These are phyloP conservation scores for Silurus meridionalis DNA, from an alignment of 2,113 vertebrate species.

Conservation along the genomic window DNA sequence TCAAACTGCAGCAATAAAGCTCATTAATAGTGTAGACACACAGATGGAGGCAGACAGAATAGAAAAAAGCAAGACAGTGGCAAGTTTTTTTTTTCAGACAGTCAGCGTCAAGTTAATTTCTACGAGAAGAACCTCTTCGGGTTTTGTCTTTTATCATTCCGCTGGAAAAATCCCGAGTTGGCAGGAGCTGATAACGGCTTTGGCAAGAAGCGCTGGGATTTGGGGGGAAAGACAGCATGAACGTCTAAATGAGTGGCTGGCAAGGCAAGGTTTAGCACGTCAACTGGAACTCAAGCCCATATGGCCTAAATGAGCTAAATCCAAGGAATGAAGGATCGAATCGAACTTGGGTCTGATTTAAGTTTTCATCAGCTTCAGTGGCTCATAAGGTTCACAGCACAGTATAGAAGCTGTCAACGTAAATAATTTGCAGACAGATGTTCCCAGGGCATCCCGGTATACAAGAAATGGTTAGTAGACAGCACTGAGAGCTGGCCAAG, in stretches of 20 bases:
- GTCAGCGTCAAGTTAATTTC: neutral
- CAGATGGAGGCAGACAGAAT: neutral
- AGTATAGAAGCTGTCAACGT: neutral
- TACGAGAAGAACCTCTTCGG: neutral
- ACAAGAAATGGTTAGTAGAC: neutral
- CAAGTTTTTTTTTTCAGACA: constrained; percentile 14
- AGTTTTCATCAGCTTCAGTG: neutral
- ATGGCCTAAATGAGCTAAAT: constrained; percentile 19
- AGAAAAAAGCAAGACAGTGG: neutral
- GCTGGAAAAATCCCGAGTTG: constrained; percentile 14
- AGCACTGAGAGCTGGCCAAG: neutral
- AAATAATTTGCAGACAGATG: constrained; percentile 9
- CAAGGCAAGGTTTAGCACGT: constrained; percentile 18
- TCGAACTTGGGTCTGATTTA: neutral
- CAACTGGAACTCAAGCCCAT: constrained; percentile 20
- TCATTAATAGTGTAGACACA: neutral
- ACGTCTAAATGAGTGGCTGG: constrained; percentile 26
- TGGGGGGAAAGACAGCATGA: neutral
- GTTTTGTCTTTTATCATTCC: constrained; percentile 2
- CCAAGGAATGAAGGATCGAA: neutral
- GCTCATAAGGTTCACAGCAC: constrained; percentile 2
- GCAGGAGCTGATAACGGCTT: constrained; percentile 11
- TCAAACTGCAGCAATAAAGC: neutral
- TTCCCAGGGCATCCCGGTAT: constrained; percentile 6
- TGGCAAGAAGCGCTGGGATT: constrained; percentile 15